Evolutionary conservation across 2,888 invertebrate species (phyloP), one percentile per base, ranked within the genome.

Genomic region (Trissoscelio sp.): DNA sequence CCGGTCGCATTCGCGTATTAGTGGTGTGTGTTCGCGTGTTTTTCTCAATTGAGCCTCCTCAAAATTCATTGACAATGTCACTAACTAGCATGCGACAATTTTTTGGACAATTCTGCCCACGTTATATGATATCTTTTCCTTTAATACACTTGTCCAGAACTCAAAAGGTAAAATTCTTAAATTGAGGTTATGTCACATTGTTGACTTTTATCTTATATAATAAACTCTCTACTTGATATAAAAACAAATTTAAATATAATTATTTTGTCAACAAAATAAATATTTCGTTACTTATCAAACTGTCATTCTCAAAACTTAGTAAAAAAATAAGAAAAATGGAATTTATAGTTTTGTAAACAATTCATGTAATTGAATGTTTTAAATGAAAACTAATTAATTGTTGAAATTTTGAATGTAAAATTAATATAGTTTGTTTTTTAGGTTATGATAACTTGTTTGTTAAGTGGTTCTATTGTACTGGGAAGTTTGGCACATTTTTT

Each of bases 401-500:
- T 16, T 60, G 20, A 24, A 22, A 18, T 39, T 16, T 37, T 34
- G 34, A 11, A 6, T 34, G 6, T 2, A 39, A 64, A 64, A 34
- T 24, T 48, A 48, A 48, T 37, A n/a, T 39, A 18, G 16, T 37
- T 6, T 69, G 60, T 12, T 62, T 67, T 67, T 77, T 87, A 96
- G 95, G 93, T 96, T 75, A 93, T 95, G 73, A 92, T 96, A 87
- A 93, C 96, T 89, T 95, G 96, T 83, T 93, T 96, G 83, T 94
- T 96, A 58, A 94, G 96, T 39, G 96, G 97, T 88, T 94, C 97
- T 16, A 94, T 96, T 6, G 92, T 97, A n/a, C 94, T 98, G 44
- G 96, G 96, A 39, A 94, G 97, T 7, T 91, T 98, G 28, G 96
- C 97, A 44, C 94, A 95, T 85, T 96, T 96, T 91, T 92, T 97